These are phyloP conservation scores for Strigamia maritima DNA, from an alignment of 2,888 invertebrate species.

Conservation along the genomic window DNA sequence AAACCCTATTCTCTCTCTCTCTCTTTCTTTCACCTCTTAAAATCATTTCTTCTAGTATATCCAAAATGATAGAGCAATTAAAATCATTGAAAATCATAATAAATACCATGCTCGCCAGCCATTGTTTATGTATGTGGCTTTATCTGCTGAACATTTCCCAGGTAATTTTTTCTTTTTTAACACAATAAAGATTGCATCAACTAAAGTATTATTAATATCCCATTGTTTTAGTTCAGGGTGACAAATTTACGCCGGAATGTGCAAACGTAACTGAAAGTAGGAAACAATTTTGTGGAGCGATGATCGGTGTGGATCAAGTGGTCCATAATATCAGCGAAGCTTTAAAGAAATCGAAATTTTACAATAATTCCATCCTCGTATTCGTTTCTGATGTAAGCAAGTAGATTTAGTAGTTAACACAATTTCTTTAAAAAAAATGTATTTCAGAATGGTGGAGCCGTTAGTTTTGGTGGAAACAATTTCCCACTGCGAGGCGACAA, in stretches of 20 bases:
- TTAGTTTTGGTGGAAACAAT: conserved; percentile 47
- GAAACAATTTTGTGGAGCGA: neutral
- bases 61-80: no score
- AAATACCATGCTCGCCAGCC: no score
- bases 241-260: neutral
- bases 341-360: neutral
- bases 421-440: neutral
- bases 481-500: conserved; percentile 54
- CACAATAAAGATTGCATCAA: no score
- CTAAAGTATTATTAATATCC: no score
- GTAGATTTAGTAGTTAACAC: neutral
- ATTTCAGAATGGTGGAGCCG: conserved; percentile 11
- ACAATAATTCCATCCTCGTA: neutral
- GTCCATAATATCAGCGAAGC: conserved; percentile 1
- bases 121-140: no score
- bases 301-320: neutral
- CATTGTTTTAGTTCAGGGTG: neutral
- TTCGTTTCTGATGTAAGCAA: neutral
- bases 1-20: no score
- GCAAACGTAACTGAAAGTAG: neutral
- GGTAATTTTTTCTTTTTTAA: no score
- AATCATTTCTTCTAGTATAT: no score
- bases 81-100: no score
- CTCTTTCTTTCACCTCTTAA: no score
- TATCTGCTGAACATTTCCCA: no score